These are phyloP conservation scores for Cotesia glomerata DNA, from an alignment of 1,140 invertebrate species.

Conservation along the genomic window DNA sequence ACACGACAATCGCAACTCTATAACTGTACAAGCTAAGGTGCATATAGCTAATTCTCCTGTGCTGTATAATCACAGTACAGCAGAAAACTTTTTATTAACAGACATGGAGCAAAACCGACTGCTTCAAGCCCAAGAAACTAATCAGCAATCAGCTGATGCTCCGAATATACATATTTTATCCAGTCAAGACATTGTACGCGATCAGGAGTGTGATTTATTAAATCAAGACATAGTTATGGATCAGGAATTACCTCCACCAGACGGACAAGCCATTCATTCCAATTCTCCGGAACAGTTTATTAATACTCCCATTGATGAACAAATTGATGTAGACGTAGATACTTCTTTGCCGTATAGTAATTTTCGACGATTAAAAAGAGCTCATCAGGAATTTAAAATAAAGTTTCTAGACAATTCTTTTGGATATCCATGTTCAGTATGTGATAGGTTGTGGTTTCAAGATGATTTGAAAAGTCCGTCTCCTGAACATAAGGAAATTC, in stretches of 20 bases:
- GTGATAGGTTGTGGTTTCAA: conserved; percentile 40
- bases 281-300: background rate
- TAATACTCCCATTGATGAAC: background rate
- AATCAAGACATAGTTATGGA: background rate
- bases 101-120: background rate
- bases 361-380: conserved; percentile 19
- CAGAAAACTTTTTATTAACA: background rate
- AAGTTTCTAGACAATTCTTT: conserved; percentile 32
- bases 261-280: background rate
- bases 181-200: background rate
- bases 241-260: background rate
- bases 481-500: conserved; percentile 6
- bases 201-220: background rate
- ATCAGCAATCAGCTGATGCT: background rate
- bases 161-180: background rate
- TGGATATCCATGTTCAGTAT: conserved; percentile 32
- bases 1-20: background rate
- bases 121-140: background rate
- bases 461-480: conserved; percentile 33
- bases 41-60: background rate
- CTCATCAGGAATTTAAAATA: conserved; percentile 23
- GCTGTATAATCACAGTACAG: background rate
- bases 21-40: background rate
- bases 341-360: conserved; percentile 1
- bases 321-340: background rate